phyloP scores from a whole-genome alignment of 2,797 vertebrate species.

The Parauchenoglanis punctatus region DNA sequence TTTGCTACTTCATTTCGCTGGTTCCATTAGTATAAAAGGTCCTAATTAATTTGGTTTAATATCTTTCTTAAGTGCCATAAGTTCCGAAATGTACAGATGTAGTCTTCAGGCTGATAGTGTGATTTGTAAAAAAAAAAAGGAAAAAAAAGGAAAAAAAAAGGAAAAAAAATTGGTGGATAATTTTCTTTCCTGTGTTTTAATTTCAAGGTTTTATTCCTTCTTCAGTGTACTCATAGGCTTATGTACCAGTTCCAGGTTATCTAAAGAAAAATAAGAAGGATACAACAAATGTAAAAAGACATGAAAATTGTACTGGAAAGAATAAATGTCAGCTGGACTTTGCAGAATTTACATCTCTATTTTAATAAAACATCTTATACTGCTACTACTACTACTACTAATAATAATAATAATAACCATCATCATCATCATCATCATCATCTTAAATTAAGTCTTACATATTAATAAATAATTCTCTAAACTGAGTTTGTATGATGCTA shows the following conservation, averaged over 20 bases:
- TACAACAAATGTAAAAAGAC: not conserved
- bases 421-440: no score
- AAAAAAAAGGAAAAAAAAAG: conserved; percentile 36
- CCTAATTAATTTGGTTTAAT: conserved; percentile 18
- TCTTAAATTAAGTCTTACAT: not conserved
- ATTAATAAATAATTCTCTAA: not conserved
- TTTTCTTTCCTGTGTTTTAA: conserved; percentile 41
- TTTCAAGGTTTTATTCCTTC: conserved; percentile 24
- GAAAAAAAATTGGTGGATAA: conserved; percentile 33
- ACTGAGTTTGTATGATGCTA: not conserved
- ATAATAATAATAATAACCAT: not conserved
- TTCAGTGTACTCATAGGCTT: conserved; percentile 28
- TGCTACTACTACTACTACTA: not conserved
- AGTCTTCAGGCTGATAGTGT: conserved; percentile 22
- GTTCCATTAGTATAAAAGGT: conserved; percentile 28
- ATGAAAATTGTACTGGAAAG: not conserved
- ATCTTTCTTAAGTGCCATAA: conserved; percentile 38
- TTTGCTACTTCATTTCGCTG: conserved; percentile 67
- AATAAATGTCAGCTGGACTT: not conserved
- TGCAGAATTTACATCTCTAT: not conserved
- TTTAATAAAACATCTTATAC: not conserved
- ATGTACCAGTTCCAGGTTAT: conserved; percentile 44
- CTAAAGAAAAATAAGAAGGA: conserved; percentile 40
- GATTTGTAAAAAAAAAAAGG: not conserved
- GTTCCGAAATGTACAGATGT: conserved; percentile 22